phyloP scores from a whole-genome alignment of 2,888 invertebrate genomes.

The Dasypogon diadema region DNA sequence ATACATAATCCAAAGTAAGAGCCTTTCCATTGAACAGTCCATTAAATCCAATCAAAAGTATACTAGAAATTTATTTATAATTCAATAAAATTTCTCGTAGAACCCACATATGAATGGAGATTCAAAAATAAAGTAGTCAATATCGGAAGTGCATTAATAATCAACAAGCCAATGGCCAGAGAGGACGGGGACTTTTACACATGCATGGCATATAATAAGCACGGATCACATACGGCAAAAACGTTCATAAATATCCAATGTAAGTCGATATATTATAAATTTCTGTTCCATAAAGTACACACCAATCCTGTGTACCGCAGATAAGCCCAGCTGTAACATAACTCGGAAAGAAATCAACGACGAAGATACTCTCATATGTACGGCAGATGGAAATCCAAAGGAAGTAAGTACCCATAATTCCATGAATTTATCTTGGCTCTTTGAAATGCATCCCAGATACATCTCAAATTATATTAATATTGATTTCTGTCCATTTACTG shows the following conservation, averaged over 20 bases:
- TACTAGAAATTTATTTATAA: too few species aligned
- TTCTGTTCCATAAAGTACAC: not conserved
- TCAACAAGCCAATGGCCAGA: constrained; percentile 77
- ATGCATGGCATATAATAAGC: constrained; percentile 84
- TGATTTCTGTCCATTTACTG: constrained; percentile 51
- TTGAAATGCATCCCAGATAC: not conserved
- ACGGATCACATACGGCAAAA: constrained; percentile 78
- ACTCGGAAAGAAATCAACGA: constrained; percentile 80
- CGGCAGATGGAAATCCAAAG: constrained; percentile 83
- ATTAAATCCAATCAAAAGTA: too few species aligned
- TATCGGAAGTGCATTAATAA: constrained; percentile 71
- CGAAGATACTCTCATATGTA: constrained; percentile 82
- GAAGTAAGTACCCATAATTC: constrained; percentile 62
- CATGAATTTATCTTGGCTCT: constrained; percentile 38
- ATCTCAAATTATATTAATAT: constrained; percentile 25
- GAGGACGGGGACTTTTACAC: constrained; percentile 82
- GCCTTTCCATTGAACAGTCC: too few species aligned
- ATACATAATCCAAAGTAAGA: too few species aligned
- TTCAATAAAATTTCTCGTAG: constrained; percentile 6
- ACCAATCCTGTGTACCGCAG: constrained; percentile 70
- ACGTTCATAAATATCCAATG: constrained; percentile 86
- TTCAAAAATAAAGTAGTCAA: constrained; percentile 68
- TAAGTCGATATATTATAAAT: constrained; percentile 68
- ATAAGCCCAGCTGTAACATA: constrained; percentile 86
- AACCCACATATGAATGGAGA: constrained; percentile 63